Conservation (phyloP, 1,140 invertebrate species). For the Psix sp. region DNA sequence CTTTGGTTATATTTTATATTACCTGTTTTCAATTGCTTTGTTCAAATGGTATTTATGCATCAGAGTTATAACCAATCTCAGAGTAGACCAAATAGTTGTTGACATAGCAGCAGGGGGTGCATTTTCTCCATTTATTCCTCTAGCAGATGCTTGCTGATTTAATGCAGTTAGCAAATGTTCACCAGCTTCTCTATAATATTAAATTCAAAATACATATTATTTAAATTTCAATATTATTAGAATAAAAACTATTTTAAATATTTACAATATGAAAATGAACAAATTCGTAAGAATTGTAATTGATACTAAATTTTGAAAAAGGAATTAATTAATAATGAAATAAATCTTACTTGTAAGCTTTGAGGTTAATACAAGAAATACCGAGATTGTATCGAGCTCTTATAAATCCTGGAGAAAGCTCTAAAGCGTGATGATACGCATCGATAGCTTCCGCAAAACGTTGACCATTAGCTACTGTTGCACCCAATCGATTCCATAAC, state of each 20-base stretch:
- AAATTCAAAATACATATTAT: background rate
- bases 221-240: background rate
- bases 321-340: background rate
- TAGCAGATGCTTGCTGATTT: constrained; percentile 92
- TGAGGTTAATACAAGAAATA: constrained; percentile 98
- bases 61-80: constrained; percentile 92
- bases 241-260: background rate
- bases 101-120: constrained; percentile 86
- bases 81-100: constrained; percentile 95
- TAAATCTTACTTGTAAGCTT: constrained; percentile 86
- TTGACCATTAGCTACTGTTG: constrained; percentile 96
- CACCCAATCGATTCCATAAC: constrained; percentile 98
- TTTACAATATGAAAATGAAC: no score
- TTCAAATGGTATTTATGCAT: constrained; percentile 90
- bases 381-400: constrained; percentile 98
- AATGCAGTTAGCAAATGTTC: constrained; percentile 96
- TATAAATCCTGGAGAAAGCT: constrained; percentile 96
- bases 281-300: no score
- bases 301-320: no score
- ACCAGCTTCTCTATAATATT: constrained; percentile 88
- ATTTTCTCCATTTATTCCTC: constrained; percentile 76
- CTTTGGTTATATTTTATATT: no score
- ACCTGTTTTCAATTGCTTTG: constrained; percentile 85
- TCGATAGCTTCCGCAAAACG: constrained; percentile 96
- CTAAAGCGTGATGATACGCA: constrained; percentile 94